Conservation (phyloP, 2,113 vertebrate genomes). For the Catagonus wagneri region DNA sequence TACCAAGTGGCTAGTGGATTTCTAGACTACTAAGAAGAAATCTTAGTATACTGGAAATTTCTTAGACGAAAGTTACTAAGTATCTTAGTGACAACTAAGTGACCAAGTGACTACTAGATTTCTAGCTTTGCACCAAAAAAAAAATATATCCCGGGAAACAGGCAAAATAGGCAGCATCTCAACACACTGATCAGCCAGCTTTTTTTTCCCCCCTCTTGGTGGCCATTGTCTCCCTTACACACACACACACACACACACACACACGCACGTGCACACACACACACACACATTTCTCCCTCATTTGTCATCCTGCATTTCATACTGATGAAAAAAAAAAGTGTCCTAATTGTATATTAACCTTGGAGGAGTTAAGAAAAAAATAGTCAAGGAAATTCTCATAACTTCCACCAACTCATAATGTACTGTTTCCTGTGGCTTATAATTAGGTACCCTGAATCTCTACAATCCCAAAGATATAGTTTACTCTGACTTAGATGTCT, state of each 20-base stretch:
- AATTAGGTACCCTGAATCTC: background rate
- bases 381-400: background rate
- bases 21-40: too few relatives aligned
- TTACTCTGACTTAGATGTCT: background rate
- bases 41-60: too few relatives aligned
- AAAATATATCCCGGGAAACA: background rate
- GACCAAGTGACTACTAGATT: too few relatives aligned
- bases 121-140: background rate
- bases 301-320: background rate
- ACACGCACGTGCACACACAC: background rate
- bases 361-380: background rate
- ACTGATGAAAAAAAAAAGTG: background rate
- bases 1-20: background rate
- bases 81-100: too few relatives aligned
- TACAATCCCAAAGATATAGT: background rate
- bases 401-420: background rate
- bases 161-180: background rate
- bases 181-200: rapidly evolving
- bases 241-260: background rate
- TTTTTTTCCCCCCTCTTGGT: background rate
- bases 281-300: background rate
- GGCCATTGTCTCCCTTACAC: background rate
- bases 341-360: background rate
- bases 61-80: too few relatives aligned
- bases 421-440: background rate